Evolutionary conservation across 2,113 vertebrate species (phyloP), one percentile per base, ranked within the genome.

Genomic region (Amia ocellicauda): DNA sequence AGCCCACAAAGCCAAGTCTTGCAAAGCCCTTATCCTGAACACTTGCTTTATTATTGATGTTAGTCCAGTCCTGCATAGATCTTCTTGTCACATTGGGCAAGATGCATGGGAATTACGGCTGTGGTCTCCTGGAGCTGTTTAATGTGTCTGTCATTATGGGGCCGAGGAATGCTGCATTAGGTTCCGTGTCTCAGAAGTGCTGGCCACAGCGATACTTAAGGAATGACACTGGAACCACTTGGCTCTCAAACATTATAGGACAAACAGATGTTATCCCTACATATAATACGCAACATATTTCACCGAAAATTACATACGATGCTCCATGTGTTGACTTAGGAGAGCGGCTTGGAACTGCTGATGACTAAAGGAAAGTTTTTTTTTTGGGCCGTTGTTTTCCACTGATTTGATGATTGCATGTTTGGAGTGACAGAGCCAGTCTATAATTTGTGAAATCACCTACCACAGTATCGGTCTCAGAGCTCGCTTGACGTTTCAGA

Each of bases 381-480:
- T n/a, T n/a, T n/a, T n/a, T n/a, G n/a, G n/a, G n/a, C n/a, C n/a
- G n/a, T n/a, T 7, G 70, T 73, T 43, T 77, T 83, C 83, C 81
- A 79, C 78, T 83, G 85, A 69, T 58, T 62, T 26, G 63, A 58
- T 51, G 52, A 62, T 83, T 82, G 84, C 78, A 75, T 75, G 72
- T 80, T 84, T 78, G 72, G 75, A 78, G 83, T 78, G 83, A 78
- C 86, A 81, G 85, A 78, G 80, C 78, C 83, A 84, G 85, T 86
- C 86, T 89, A 82, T 89, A 88, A 89, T 89, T 89, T 89, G 86
- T 85, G 84, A 89, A 87, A 87, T 85, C 82, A 81, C 82, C 86
- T 86, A 80, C 85, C 84, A 85, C 85, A 87, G n/a, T 83, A 88
- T 87, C 78, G 11, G 5, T 84, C 81, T 85, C 87, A 85, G 86